Evolutionary conservation across 2,113 vertebrate species (phyloP).

Genomic region (Centropus unirufus): DNA sequence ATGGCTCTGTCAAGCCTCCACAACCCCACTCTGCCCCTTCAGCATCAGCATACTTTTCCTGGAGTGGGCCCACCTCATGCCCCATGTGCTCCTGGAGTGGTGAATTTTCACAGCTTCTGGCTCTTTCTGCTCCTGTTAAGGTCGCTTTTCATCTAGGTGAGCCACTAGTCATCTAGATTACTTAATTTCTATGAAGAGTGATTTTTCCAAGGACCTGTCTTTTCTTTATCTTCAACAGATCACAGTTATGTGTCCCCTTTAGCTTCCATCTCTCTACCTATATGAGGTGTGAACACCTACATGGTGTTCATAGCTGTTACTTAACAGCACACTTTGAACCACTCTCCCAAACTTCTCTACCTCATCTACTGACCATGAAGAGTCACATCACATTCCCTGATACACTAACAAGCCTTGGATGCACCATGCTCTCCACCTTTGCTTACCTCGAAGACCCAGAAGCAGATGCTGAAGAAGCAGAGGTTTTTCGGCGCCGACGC

Average conservation of each 20-base stretch:
- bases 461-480: constrained; percentile 90
- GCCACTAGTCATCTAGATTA: neutral
- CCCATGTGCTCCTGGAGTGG: neutral
- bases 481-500: constrained; percentile 86
- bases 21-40: neutral
- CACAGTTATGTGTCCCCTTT: rapidly evolving
- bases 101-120: neutral
- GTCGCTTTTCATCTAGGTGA: neutral
- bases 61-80: neutral
- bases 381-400: rapidly evolving
- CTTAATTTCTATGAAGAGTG: neutral
- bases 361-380: neutral
- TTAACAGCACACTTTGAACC: neutral
- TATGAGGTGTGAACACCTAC: too few species aligned
- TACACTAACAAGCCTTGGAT: neutral
- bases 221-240: neutral
- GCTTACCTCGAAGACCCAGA: constrained; percentile 93
- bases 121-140: neutral
- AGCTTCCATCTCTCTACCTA: neutral
- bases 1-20: neutral
- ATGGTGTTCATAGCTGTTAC: rapidly evolving
- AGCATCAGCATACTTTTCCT: neutral
- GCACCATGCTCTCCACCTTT: rapidly evolving
- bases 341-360: neutral
- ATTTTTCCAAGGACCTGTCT: neutral